These are phyloP conservation scores for Drosophila ogumai DNA, from an alignment of 1,140 invertebrate species.

Conservation along the genomic window DNA sequence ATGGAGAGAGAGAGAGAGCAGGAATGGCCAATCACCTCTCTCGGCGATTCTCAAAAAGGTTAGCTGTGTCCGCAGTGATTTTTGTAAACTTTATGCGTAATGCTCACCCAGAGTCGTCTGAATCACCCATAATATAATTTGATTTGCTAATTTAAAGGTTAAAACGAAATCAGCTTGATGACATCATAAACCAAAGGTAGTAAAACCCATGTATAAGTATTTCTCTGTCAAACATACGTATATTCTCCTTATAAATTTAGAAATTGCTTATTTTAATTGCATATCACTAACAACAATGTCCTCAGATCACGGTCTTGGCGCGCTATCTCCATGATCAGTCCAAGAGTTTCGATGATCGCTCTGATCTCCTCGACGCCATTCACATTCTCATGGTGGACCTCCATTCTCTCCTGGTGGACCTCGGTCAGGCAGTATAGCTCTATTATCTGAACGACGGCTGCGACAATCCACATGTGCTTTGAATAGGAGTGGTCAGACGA, in stretches of 20 bases:
- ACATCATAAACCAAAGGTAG: slow-evolving; percentile 10
- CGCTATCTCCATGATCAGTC: no score
- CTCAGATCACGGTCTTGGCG: neutral
- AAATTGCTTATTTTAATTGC: neutral
- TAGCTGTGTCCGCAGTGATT: neutral
- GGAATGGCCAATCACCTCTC: slow-evolving; percentile 3
- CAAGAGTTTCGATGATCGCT: no score
- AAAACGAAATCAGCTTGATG: slow-evolving; percentile 21
- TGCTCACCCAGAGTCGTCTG: neutral
- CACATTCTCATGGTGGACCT: no score
- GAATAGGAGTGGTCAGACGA: neutral
- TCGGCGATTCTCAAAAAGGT: slow-evolving; percentile 17
- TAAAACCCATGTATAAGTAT: neutral
- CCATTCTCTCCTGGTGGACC: no score
- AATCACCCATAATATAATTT: slow-evolving; percentile 12
- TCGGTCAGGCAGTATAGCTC: neutral
- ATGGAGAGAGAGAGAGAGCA: no score
- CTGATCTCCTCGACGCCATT: no score
- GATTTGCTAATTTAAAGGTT: slow-evolving; percentile 40
- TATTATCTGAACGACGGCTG: neutral
- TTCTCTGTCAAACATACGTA: neutral
- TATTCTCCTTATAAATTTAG: neutral
- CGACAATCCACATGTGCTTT: neutral
- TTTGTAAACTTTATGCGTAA: slow-evolving; percentile 16
- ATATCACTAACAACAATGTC: neutral